Conservation (phyloP, 2,113 vertebrate genomes). For the Periophthalmus modestus region DNA sequence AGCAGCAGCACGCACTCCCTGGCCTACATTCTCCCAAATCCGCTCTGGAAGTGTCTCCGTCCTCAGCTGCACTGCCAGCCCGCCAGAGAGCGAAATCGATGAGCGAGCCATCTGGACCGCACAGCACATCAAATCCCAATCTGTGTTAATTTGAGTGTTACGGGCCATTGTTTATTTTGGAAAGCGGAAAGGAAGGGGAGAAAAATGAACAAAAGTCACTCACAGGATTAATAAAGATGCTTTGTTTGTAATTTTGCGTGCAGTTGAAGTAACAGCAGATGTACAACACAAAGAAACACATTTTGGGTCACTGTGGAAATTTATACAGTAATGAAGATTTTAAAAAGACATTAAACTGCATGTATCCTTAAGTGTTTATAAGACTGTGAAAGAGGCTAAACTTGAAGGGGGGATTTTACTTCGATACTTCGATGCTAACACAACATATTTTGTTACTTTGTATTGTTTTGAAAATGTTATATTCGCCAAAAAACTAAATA, state of each 20-base stretch:
- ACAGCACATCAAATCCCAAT: slow-evolving; percentile 76
- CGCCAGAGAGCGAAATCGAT: slow-evolving; percentile 59
- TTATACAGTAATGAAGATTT: slow-evolving; percentile 57
- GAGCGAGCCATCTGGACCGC: slow-evolving; percentile 72
- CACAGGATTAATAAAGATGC: slow-evolving; percentile 57
- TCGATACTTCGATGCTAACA: no score
- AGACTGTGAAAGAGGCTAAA: no score
- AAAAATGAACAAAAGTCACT: slow-evolving; percentile 22
- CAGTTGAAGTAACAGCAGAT: slow-evolving; percentile 45
- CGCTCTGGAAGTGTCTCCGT: slow-evolving; percentile 75
- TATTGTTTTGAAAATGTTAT: no score
- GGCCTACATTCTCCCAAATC: slow-evolving; percentile 80
- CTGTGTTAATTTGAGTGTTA: slow-evolving; percentile 78
- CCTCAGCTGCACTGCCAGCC: slow-evolving; percentile 75
- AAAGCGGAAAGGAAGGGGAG: slow-evolving; percentile 19
- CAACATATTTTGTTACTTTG: no score
- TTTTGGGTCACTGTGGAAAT: slow-evolving; percentile 48
- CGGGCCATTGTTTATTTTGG: slow-evolving; percentile 74
- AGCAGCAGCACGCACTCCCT: slow-evolving; percentile 70
- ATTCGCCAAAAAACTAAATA: no score
- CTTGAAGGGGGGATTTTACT: no score
- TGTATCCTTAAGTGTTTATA: no score
- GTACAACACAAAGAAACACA: slow-evolving; percentile 14
- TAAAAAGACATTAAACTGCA: neutral
- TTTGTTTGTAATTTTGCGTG: slow-evolving; percentile 40